Evolutionary conservation across 2,888 invertebrate species (phyloP).

Genomic region (Agrochola litura): DNA sequence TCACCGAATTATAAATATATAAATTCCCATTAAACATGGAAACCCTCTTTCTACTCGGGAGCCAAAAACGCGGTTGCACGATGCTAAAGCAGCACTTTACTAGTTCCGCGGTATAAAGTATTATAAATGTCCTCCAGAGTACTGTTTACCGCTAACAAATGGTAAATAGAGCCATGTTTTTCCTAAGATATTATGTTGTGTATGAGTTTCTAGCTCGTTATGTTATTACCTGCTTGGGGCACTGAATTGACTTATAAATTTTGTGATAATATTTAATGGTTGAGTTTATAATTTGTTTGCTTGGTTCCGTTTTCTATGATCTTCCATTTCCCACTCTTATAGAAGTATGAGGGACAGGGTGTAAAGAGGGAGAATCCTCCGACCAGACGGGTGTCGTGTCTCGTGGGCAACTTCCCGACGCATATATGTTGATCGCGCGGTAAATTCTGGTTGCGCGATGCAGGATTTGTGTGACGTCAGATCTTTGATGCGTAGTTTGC

Average conservation of each 20-base stretch:
- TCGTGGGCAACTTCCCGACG: no score
- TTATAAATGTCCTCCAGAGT: slow-evolving; percentile 57
- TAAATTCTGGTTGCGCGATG: no score
- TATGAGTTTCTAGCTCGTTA: slow-evolving; percentile 29
- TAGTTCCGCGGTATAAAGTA: slow-evolving; percentile 54
- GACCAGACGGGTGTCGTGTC: no score
- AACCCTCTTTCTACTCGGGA: slow-evolving; percentile 35
- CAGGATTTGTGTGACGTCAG: no score
- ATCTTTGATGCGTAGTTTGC: no score
- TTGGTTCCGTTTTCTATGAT: neutral
- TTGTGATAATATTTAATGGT: neutral
- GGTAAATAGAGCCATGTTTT: slow-evolving; percentile 49
- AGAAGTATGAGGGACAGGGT: no score
- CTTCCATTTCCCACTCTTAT: neutral
- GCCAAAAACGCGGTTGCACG: slow-evolving; percentile 44
- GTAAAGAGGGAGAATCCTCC: no score
- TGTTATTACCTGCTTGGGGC: slow-evolving; percentile 9
- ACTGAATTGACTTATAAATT: neutral
- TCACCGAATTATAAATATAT: slow-evolving; percentile 41
- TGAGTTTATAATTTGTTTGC: neutral
- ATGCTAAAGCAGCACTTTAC: slow-evolving; percentile 42
- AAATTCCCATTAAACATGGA: slow-evolving; percentile 49
- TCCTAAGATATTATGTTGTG: slow-evolving; percentile 11
- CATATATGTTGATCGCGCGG: no score
- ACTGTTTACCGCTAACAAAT: slow-evolving; percentile 50